Conservation (phyloP, 2,888 invertebrate species). For the Loripinus fragilis region DNA sequence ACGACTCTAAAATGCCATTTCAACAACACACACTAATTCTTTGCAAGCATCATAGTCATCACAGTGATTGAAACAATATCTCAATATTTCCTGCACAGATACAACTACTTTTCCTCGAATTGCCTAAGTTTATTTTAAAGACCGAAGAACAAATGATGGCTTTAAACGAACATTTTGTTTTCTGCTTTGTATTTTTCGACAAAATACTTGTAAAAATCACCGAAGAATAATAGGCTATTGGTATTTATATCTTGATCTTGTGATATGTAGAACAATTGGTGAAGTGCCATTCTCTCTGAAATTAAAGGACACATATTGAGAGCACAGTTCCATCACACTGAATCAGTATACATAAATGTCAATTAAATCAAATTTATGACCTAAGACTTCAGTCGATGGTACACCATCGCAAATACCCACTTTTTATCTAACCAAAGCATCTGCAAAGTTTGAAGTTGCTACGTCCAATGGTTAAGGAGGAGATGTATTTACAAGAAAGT, state of each 20-base stretch:
- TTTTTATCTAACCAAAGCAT: too few species aligned
- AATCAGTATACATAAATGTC: too few species aligned
- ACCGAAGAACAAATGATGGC: not conserved
- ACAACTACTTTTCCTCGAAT: not conserved
- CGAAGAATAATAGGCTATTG: not conserved
- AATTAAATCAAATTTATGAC: too few species aligned
- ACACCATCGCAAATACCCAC: too few species aligned
- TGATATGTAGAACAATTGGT: not conserved
- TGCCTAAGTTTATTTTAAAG: not conserved
- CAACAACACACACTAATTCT: slow-evolving; percentile 6
- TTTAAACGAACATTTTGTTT: not conserved
- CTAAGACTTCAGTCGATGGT: too few species aligned
- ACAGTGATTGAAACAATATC: slow-evolving; percentile 10
- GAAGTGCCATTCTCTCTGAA: slow-evolving; percentile 12
- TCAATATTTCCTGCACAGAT: not conserved
- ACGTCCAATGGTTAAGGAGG: too few species aligned
- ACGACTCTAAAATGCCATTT: not conserved
- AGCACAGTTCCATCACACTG: too few species aligned
- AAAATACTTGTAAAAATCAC: not conserved
- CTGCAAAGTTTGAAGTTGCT: too few species aligned
- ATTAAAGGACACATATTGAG: too few species aligned
- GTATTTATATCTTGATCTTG: not conserved
- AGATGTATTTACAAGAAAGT: too few species aligned
- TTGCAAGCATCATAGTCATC: slow-evolving; percentile 1
- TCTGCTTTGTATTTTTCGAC: not conserved